A percentile compares a stretch with the other conserved stretches of the same genome.
Evolutionary conservation across 2,888 invertebrate species (phyloP).

Genomic region (Pseudanteris insignis): DNA sequence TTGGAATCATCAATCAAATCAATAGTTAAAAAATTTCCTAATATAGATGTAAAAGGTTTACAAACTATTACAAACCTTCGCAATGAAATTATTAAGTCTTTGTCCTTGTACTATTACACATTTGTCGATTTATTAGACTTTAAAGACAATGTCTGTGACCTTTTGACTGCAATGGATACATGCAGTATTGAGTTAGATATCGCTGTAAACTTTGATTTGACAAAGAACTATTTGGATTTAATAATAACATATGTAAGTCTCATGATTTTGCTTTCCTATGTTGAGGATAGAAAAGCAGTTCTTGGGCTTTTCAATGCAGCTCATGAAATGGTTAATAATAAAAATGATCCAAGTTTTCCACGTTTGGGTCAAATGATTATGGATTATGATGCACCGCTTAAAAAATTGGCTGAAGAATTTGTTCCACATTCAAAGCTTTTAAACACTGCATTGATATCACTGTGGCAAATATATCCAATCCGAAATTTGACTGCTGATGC

Average conservation of each 20-base stretch:
- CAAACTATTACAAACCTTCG: slow-evolving; percentile 86
- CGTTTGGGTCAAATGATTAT: slow-evolving; percentile 96
- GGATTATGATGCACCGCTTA: slow-evolving; percentile 95
- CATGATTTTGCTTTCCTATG: slow-evolving; percentile 96
- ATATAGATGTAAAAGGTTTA: slow-evolving; percentile 91
- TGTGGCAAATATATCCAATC: slow-evolving; percentile 86
- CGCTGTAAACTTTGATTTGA: slow-evolving; percentile 94
- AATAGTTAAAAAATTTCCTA: slow-evolving; percentile 94
- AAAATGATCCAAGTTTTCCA: slow-evolving; percentile 91
- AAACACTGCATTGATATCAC: slow-evolving; percentile 85
- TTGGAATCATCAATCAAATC: slow-evolving; percentile 95
- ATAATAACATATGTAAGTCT: slow-evolving; percentile 93
- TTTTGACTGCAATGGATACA: slow-evolving; percentile 95
- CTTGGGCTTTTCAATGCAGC: slow-evolving; percentile 97
- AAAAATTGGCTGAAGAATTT: slow-evolving; percentile 96
- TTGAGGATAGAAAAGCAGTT: slow-evolving; percentile 97
- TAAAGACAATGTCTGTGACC: slow-evolving; percentile 92
- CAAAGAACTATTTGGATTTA: slow-evolving; percentile 93
- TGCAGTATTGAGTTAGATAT: slow-evolving; percentile 95
- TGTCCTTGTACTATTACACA: slow-evolving; percentile 97
- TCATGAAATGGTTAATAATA: slow-evolving; percentile 93
- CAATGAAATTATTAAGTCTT: slow-evolving; percentile 94
- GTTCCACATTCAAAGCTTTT: slow-evolving; percentile 91
- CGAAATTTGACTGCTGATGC: slow-evolving; percentile 93
- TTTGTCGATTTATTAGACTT: slow-evolving; percentile 98